Percentiles rank a stretch among this genome's conserved stretches.
Evolutionary conservation across 2,888 invertebrate genomes (phyloP).

Genomic region (Agrochola lychnidis): DNA sequence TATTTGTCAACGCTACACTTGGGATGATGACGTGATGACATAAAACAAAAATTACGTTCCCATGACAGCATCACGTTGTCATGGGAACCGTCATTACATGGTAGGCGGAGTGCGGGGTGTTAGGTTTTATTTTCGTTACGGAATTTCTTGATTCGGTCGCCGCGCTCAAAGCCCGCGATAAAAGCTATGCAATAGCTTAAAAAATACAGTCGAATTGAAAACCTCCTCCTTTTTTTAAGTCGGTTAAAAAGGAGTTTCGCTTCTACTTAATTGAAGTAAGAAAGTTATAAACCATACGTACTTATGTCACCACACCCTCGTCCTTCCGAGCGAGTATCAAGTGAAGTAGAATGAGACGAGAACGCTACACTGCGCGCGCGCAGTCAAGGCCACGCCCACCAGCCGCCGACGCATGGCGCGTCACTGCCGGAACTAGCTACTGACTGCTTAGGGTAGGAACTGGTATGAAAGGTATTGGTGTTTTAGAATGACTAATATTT

Average conservation of each 20-base stretch:
- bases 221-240: no score
- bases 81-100: no score
- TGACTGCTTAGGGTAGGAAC: background rate
- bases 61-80: no score
- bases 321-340: constrained; percentile 33
- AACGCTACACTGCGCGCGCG: constrained; percentile 40
- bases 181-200: no score
- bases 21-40: no score
- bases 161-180: no score
- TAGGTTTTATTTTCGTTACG: no score
- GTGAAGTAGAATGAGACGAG: constrained; percentile 41
- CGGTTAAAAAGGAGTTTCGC: background rate
- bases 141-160: no score
- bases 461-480: constrained; percentile 17
- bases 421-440: constrained; percentile 61
- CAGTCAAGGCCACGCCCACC: constrained; percentile 65
- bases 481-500: constrained; percentile 9
- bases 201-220: no score
- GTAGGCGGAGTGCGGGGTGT: no score
- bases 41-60: no score
- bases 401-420: constrained; percentile 45
- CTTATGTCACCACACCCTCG: constrained; percentile 6
- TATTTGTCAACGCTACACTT: no score
- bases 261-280: background rate
- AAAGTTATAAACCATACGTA: background rate